Base-by-base conservation (phyloP, 1,140 invertebrate genomes). In the Pseudobourletiella spinata region DNA sequence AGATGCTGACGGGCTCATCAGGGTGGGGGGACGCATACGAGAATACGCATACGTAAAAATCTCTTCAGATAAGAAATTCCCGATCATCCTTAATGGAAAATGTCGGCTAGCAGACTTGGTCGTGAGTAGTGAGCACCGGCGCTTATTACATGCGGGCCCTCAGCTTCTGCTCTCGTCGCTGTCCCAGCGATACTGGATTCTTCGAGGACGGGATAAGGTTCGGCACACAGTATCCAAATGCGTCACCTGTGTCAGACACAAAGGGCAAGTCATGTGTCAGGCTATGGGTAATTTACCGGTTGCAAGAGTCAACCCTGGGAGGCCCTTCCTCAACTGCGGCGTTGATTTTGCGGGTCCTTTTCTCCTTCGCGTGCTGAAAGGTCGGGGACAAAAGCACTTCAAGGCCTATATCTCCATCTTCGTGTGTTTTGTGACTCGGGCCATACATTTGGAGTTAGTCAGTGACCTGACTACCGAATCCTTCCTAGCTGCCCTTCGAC, bases 281-380 rank as follows among this genome's bases (percentile, higher is more conserved):
- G 8, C 70, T 3, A 77, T 76, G 74, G 74, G 64, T 16, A 46
- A 72, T 48, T 57, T 76, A 8, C 73, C 74, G 3, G n/a, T 15
- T 24, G 43, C 63, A 24, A 25, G 74, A 51, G 67, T 77, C 0
- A 66, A 25, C 20, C 57, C 68, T 14, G 20, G 65, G 8, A 35
- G 62, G 25, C 59, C 73, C 6, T 76, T 79, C 63, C 16, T 58
- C 28, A 63, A 69, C 18, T 55, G 61, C n/a, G 77, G 75, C 6
- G 61, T 76, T 1, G 77, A 78, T 60, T 76, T 72, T 58, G 72
- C 72, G 11, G 76, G 76, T 0, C 76, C 76, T 0, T 72, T 79
- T 26, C 16, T 62, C 0, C 65, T 76, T 6, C 75, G 71, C 65
- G 61, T 63, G 2, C 54, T 57, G 16, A 64, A 59, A 20, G 56